Conservation (phyloP, 2,113 vertebrate species). For the Pelobates fuscus region DNA sequence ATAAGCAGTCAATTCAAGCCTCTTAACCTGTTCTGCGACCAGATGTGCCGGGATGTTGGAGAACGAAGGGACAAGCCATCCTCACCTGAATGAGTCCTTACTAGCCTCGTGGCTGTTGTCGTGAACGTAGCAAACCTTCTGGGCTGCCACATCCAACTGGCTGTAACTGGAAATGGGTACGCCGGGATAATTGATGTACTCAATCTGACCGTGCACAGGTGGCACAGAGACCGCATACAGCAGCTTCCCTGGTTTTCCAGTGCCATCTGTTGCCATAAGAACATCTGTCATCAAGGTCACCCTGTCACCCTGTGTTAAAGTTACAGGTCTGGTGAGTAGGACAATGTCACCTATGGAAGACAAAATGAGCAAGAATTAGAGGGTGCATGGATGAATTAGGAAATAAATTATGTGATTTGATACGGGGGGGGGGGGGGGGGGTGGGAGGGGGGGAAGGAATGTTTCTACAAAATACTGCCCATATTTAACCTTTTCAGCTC, state of each 20-base stretch:
- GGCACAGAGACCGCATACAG: slow-evolving; percentile 78
- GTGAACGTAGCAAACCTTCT: slow-evolving; percentile 76
- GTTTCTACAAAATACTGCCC: not conserved
- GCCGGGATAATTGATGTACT: slow-evolving; percentile 80
- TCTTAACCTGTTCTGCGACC: not conserved
- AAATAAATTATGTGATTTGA: slow-evolving; percentile 2
- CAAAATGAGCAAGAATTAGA: slow-evolving; percentile 5
- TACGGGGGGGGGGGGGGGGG: too few relatives aligned
- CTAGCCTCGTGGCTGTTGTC: slow-evolving; percentile 76
- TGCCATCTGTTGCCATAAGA: slow-evolving; percentile 87
- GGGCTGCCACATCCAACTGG: slow-evolving; percentile 87
- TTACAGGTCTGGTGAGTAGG: slow-evolving; percentile 81
- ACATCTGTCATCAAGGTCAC: slow-evolving; percentile 90
- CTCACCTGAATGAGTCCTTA: slow-evolving; percentile 81
- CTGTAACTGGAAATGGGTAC: slow-evolving; percentile 77
- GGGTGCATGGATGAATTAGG: not conserved
- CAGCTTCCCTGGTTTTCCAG: slow-evolving; percentile 84
- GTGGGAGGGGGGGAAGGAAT: too few relatives aligned
- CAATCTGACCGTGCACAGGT: slow-evolving; percentile 86
- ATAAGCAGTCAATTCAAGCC: too few relatives aligned
- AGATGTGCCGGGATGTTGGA: not conserved
- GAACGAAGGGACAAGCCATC: slow-evolving; percentile 7
- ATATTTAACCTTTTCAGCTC: too few relatives aligned
- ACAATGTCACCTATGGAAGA: slow-evolving; percentile 79
- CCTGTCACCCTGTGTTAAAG: slow-evolving; percentile 87